A percentile compares a stretch with the other conserved stretches of the same genome.
Evolutionary conservation across 1,140 invertebrate species (phyloP).

Genomic region (Hyphantria cunea): DNA sequence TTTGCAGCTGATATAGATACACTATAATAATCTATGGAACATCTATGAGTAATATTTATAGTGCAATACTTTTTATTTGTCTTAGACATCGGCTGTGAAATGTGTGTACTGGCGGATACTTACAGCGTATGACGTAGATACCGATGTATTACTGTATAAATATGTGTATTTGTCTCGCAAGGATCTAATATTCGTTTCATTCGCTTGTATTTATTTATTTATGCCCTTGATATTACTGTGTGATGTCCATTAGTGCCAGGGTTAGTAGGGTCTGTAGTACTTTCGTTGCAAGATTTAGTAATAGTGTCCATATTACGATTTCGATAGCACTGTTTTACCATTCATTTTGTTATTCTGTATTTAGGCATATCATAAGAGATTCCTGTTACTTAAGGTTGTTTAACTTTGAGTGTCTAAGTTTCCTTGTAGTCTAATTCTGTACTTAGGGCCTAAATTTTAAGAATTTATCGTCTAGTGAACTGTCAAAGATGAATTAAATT

Average conservation of each 20-base stretch:
- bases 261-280: constrained; percentile 23
- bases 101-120: constrained; percentile 25
- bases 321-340: constrained; percentile 36
- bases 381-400: constrained; percentile 47
- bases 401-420: constrained; percentile 39
- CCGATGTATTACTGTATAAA: constrained; percentile 28
- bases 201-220: constrained; percentile 21
- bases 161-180: constrained; percentile 12
- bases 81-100: constrained; percentile 30
- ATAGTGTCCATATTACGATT: constrained; percentile 25
- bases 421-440: constrained; percentile 55
- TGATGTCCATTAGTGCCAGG: constrained; percentile 42
- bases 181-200: constrained; percentile 18
- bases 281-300: constrained; percentile 34
- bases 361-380: constrained; percentile 37
- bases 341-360: constrained; percentile 48
- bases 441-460: constrained; percentile 67
- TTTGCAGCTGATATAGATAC: constrained; percentile 8
- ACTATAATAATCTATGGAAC: not conserved
- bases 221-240: constrained; percentile 36
- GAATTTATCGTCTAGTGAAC: constrained; percentile 45
- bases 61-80: constrained; percentile 6
- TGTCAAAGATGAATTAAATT: constrained; percentile 51
- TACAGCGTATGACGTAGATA: constrained; percentile 9
- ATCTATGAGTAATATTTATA: constrained; percentile 1